Evolutionary conservation across 2,888 invertebrate genomes (phyloP), one percentile per base, ranked within the genome.

Genomic region (Eupithecia subumbrata): DNA sequence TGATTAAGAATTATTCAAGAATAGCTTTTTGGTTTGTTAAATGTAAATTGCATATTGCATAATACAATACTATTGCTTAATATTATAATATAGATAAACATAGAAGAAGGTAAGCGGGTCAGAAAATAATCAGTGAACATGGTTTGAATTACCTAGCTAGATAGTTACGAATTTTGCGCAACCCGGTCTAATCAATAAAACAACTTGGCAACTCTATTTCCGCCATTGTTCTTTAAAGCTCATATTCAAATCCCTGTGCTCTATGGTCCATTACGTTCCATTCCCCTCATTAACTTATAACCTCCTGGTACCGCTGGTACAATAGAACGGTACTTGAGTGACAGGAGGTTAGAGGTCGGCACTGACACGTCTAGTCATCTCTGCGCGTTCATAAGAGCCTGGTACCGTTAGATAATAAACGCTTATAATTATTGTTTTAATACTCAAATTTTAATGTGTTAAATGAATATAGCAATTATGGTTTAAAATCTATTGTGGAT

Each of bases 401-500:
- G 81, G 88, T 90, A 87, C 90, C 86, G 88, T 85, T 88, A 89
- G 79, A 63, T 83, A 86, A 89, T 87, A 86, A 83, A 82, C 81
- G 43, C 34, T 76, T 81, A 82, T 87, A 90, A 90, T 90, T 89
- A 90, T 80, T 78, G 77, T 81, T 84, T 83, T 73, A 75, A 25
- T 43, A 25, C 37, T 66, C 2, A 76, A 76, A 75, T 71, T 66
- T 52, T 40, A 68, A 67, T 75, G 76, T 25, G 40, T 69, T 71
- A 69, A 16, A 22, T 48, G 43, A 75, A 45, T n/a, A 68, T 48
- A 30, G 43, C 67, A n/a, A 71, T 69, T 72, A 66, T 67, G n/a
- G 5, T 40, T 67, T 40, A 40, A 25, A 60, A 60, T 34, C 34
- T 64, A 34, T 64, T 64, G 64, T 34, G 34, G 64, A 34, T 34